Evolutionary conservation across 2,888 invertebrate species (phyloP).

Genomic region (Julus scandinavius): DNA sequence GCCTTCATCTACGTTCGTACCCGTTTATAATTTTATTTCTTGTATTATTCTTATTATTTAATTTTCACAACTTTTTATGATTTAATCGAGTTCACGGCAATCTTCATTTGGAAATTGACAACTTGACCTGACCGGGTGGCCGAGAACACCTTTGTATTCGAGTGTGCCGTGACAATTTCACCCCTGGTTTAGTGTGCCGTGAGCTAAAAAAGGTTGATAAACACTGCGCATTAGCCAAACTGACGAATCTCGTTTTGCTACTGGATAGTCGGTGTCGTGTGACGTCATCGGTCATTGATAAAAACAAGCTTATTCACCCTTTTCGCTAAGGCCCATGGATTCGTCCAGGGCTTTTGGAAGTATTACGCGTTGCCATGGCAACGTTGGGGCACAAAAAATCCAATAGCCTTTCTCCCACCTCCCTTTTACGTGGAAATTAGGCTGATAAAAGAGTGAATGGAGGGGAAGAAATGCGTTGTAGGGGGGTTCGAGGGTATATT

Average conservation of each 20-base stretch:
- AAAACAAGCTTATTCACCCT: background rate
- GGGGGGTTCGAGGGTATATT: background rate
- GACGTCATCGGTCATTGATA: constrained; percentile 7
- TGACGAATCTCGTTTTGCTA: background rate
- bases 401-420: background rate
- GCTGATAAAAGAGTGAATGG: constrained; percentile 25
- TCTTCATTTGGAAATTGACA: background rate
- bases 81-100: constrained; percentile 19
- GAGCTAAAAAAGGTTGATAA: too few relatives aligned
- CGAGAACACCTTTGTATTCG: background rate
- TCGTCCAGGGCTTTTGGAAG: background rate
- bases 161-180: too few relatives aligned
- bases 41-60: background rate
- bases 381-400: background rate
- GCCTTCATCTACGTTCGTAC: background rate
- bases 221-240: background rate
- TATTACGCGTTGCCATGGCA: constrained; percentile 33
- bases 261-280: background rate
- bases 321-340: background rate
- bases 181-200: too few relatives aligned
- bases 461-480: background rate
- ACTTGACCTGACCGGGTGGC: background rate
- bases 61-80: background rate
- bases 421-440: background rate
- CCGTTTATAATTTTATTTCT: background rate